Evolutionary conservation across 2,888 invertebrate species (phyloP).

Genomic region (Acronicta alni): DNA sequence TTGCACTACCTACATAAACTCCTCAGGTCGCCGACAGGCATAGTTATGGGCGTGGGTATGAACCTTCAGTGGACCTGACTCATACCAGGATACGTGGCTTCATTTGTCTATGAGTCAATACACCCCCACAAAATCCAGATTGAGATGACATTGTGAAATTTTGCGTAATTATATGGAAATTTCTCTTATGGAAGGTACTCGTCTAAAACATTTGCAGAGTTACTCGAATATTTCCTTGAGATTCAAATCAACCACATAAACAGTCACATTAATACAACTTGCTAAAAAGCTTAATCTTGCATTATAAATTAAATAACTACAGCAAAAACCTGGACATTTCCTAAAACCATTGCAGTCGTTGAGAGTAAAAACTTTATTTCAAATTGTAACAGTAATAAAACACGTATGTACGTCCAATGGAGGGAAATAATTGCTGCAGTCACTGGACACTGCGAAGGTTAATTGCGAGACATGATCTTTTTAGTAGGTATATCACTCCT

Average conservation of each 20-base stretch:
- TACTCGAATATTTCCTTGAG: background rate
- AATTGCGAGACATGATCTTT: constrained; percentile 48
- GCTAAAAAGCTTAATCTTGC: constrained; percentile 34
- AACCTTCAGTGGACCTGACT: constrained; percentile 65
- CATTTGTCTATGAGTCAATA: constrained; percentile 70
- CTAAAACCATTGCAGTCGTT: constrained; percentile 13
- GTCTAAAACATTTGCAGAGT: background rate
- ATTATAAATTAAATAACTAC: constrained; percentile 8
- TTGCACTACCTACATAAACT: constrained; percentile 55
- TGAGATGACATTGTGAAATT: constrained; percentile 49
- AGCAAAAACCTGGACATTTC: constrained; percentile 33
- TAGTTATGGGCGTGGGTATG: constrained; percentile 66
- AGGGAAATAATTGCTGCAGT: constrained; percentile 46
- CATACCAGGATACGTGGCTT: constrained; percentile 66
- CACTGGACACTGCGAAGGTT: constrained; percentile 47
- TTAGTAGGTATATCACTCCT: constrained; percentile 39
- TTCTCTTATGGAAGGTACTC: constrained; percentile 23
- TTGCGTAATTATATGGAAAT: constrained; percentile 45
- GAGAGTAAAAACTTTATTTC: constrained; percentile 31
- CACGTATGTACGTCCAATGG: constrained; percentile 22
- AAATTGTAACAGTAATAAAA: constrained; percentile 14
- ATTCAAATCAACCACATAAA: constrained; percentile 6
- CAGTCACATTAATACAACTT: constrained; percentile 14
- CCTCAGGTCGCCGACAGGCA: constrained; percentile 44
- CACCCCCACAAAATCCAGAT: constrained; percentile 64